phyloP scores from a whole-genome alignment of 2,888 invertebrate species.

The Seira sanloemensis region DNA sequence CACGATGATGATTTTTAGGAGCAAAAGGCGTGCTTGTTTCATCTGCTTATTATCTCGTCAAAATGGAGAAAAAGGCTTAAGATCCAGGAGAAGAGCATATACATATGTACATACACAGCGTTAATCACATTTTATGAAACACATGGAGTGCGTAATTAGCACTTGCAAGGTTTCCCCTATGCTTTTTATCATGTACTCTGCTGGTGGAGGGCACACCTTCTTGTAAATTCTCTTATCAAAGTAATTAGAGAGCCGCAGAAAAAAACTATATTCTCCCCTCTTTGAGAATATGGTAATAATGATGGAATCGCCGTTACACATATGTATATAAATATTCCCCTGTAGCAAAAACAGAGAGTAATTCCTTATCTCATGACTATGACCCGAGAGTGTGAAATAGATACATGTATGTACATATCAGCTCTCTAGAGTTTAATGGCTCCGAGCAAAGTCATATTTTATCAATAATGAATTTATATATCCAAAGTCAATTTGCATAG shows the following conservation, averaged over 20 bases:
- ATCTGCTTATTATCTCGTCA: conserved; percentile 73
- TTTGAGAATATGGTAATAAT: neutral
- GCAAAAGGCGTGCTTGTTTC: conserved; percentile 65
- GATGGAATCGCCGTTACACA: conserved; percentile 21
- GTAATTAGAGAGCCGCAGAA: conserved; percentile 67
- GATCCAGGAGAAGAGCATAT: conserved; percentile 48
- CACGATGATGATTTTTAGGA: conserved; percentile 10
- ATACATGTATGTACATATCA: conserved; percentile 2
- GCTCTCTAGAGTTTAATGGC: conserved; percentile 19
- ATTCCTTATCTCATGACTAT: neutral
- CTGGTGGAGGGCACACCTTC: conserved; percentile 68
- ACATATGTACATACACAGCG: too few relatives aligned
- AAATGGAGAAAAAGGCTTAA: conserved; percentile 7
- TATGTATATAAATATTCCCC: too few relatives aligned
- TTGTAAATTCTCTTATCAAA: conserved; percentile 69
- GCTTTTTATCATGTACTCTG: neutral
- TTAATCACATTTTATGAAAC: conserved; percentile 73
- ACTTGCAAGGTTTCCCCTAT: conserved; percentile 67
- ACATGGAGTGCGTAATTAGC: conserved; percentile 73
- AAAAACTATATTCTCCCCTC: too few relatives aligned
- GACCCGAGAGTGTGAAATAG: conserved; percentile 13
- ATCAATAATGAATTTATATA: conserved; percentile 33
- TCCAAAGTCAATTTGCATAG: conserved; percentile 26
- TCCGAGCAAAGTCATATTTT: conserved; percentile 39
- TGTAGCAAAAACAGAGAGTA: neutral